Base-by-base conservation (phyloP, 2,113 vertebrate species). In the Spermophilus dauricus region DNA sequence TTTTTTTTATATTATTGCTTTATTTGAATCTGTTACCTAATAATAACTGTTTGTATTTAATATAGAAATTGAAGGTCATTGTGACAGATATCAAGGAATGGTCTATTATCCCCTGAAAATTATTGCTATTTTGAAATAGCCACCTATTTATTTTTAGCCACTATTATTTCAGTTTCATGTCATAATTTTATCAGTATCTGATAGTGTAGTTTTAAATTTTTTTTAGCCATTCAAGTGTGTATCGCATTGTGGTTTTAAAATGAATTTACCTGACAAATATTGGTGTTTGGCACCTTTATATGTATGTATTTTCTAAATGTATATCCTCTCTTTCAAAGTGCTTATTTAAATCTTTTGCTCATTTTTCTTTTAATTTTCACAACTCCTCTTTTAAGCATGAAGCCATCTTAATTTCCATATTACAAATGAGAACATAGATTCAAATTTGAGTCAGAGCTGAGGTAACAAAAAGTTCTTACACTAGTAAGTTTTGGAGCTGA, bases 141-240 rank as follows among this genome's bases (percentile, higher is more conserved):
- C n/a, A 67, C 14, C 34, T 92, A 45, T 39, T 95, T 94, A 65
- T 84, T 95, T 81, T 93, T 82, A 83, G 51, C 16, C 86, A 51
- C 9, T 85, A 45, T n/a, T 56, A 45, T 37, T 90, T 92, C 22
- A 95, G 2, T 81, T 93, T 96, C 30, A 45, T 72, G 24, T 75
- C 42, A 92, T 75, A 92, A 63, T 72, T 77, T 70, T 95, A 39
- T 61, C 2, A 16, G 24, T 89, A 58, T 1, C 4, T 86, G 20
- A 34, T 75, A 3, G 2, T 82, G 1, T 76, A 86, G n/a, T 80
- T 88, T 94, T 53, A 84, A 73, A 76, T 69, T 39, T 86, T 94
- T 94, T 94, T 73, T 94, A 96, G 53, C 11, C 45, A 77, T 97
- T 95, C 32, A 78, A 65, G 53, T 91, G 42, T 16, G 10, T 85